Conservation (phyloP, 2,797 vertebrate genomes). For the Platyrinchus mystaceus region DNA sequence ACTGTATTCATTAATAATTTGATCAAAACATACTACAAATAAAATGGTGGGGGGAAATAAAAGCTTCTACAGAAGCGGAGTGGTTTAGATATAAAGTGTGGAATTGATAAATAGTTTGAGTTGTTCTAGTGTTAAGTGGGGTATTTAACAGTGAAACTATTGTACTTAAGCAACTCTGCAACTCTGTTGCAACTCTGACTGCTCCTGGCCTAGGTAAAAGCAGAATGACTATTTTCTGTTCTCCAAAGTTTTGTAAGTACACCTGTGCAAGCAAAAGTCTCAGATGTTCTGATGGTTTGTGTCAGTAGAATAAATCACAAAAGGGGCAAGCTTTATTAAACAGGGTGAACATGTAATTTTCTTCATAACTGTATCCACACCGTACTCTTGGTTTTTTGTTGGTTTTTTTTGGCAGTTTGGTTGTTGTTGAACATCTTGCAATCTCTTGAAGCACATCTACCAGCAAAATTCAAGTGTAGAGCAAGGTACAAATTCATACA, state of each 20-base stretch:
- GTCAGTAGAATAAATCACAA: not conserved
- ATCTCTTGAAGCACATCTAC: not conserved
- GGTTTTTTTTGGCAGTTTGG: not conserved
- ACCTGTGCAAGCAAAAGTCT: not conserved
- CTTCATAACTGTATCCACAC: not conserved
- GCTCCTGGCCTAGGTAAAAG: not conserved
- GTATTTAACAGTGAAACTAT: not conserved
- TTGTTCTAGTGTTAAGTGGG: not conserved
- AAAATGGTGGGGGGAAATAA: not conserved
- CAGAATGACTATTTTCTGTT: not conserved
- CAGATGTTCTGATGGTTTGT: not conserved
- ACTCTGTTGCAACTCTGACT: not conserved
- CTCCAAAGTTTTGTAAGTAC: not conserved
- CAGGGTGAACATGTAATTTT: not conserved
- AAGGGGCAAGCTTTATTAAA: not conserved
- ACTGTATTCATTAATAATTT: not conserved
- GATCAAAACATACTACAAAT: not conserved
- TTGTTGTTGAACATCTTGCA: not conserved
- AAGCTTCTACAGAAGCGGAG: not conserved
- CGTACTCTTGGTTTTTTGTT: not conserved
- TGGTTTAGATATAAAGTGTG: not conserved
- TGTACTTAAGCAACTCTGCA: not conserved
- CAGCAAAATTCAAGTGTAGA: not conserved
- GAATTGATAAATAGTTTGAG: not conserved
- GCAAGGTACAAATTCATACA: not conserved